Percentiles rank a stretch among this genome's conserved stretches.
Evolutionary conservation across 2,113 vertebrate species (phyloP).

Genomic region (Opisthocomus hoazin): DNA sequence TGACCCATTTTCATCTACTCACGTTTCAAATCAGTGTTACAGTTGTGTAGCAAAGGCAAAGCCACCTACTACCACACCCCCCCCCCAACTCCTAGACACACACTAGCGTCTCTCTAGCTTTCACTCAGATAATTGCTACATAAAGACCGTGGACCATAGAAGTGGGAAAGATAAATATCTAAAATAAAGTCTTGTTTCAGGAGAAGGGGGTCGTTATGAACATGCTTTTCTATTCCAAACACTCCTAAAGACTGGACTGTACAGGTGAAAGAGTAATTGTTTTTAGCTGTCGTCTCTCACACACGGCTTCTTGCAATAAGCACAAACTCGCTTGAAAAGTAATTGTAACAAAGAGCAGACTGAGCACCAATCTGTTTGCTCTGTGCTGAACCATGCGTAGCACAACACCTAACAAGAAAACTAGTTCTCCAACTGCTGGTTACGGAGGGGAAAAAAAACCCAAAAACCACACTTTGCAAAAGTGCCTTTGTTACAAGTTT

Average conservation of each 20-base stretch:
- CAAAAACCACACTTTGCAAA: neutral
- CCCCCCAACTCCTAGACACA: neutral
- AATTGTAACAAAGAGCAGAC: neutral
- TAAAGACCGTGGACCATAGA: neutral
- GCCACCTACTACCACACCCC: neutral
- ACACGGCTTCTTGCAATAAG: neutral
- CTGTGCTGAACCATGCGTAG: neutral
- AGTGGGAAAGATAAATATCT: neutral
- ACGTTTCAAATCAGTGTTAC: neutral
- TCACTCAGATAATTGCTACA: neutral
- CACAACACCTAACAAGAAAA: neutral
- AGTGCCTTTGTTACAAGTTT: neutral
- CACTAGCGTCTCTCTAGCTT: neutral
- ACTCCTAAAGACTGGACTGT: neutral
- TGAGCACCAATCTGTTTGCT: neutral
- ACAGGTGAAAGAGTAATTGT: neutral
- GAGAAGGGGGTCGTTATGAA: neutral
- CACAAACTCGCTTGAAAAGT: neutral
- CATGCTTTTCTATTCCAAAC: neutral
- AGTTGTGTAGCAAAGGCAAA: neutral
- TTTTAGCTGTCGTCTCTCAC: neutral
- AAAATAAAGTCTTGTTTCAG: neutral
- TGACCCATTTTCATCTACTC: neutral
- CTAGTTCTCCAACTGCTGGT: neutral
- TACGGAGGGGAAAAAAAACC: neutral